Base-by-base conservation (phyloP, 2,113 vertebrate species). In the Erpornis zantholeuca region DNA sequence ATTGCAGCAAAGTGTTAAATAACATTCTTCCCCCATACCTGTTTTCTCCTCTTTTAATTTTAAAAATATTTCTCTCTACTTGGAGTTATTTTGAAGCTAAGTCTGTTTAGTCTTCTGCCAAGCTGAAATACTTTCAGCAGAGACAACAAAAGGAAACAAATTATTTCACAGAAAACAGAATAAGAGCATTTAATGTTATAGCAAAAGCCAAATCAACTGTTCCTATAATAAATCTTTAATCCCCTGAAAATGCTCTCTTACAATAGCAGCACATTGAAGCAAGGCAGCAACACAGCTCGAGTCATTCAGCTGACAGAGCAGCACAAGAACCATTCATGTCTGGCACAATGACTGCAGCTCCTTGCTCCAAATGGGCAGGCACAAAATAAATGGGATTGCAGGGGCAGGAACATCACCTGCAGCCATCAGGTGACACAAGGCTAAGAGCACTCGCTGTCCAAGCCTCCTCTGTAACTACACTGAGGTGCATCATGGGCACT, bases 31-130 rank as follows among this genome's bases (percentile, higher is more conserved):
- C 18, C 33, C 18, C 65, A 70, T 7, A 68, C 21, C 35, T 76
- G 47, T 13, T 88, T 84, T 64, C 29, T 10, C 33, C 27, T 85
- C 70, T 82, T 72, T 76, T 69, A 66, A 70, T 82, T 71, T 82
- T 2, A 65, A 85, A 54, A 28, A 38, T 4, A 38, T 5, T 36
- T 70, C 33, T 59, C 54, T 33, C 3, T 2, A 63, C 77, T 90
- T 90, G 5, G 40, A 77, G 68, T 80, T 90, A 77, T 88, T 90
- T 93, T 72, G 35, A 90, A 93, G 59, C 54, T 40, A 3, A 3
- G 13, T 13, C 76, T 90, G 85, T 88, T 96, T 94, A 83, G 77
- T 94, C 82, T 72, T 73, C 68, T 80, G 86, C 75, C 88, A 92
- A 92, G 86, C 10, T 88, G 88, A 86, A 92, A 86, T 70, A 77